These are phyloP conservation scores for Chloropsis hardwickii DNA, from an alignment of 2,113 vertebrate species.

Conservation along the genomic window DNA sequence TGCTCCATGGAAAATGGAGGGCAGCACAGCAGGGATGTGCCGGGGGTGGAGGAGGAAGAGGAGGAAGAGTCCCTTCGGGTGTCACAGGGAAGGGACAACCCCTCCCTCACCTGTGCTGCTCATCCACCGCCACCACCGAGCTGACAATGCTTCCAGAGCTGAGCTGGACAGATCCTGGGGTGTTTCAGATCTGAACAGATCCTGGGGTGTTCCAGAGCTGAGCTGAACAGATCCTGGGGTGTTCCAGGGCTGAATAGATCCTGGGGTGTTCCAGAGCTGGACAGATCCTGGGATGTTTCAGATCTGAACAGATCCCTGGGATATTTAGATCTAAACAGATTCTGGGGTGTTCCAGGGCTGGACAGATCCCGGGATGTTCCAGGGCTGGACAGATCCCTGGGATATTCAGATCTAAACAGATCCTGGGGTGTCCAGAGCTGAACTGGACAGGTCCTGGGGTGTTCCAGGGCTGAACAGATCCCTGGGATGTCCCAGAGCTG, in stretches of 20 bases:
- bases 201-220: background rate
- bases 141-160: background rate
- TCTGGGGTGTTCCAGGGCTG: background rate
- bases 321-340: background rate
- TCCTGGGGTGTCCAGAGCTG: background rate
- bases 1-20: background rate
- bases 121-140: fast-evolving
- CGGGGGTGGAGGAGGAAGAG: background rate
- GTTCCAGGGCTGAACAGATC: too few species aligned
- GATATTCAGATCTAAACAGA: background rate
- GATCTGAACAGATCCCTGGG: too few species aligned
- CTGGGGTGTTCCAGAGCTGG: background rate
- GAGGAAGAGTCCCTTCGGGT: background rate
- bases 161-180: background rate
- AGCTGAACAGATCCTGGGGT: too few species aligned
- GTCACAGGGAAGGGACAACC: background rate
- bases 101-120: background rate
- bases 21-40: background rate
- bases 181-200: too few species aligned
- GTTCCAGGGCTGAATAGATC: too few species aligned
- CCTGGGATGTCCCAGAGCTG: background rate
- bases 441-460: background rate
- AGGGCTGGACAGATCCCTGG: background rate
- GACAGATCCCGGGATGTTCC: background rate
- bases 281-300: fast-evolving